Evolutionary conservation across 2,797 vertebrate genomes (phyloP), one percentile per base, ranked within the genome.

Genomic region (Neostethus bicornis): DNA sequence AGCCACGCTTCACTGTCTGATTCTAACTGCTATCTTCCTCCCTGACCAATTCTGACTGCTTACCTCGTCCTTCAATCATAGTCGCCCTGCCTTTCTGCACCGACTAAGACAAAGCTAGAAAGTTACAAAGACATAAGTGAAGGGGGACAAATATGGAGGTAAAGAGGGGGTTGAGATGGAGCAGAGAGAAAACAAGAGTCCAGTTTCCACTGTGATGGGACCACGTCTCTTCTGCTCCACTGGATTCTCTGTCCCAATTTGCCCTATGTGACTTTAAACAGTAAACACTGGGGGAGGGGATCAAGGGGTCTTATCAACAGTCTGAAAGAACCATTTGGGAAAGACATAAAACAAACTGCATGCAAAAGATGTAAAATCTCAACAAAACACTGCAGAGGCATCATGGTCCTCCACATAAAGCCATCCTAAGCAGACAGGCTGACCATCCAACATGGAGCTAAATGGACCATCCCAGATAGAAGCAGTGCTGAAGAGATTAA

Each of bases 1-100:
- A 91, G 87, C 85, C 85, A 92, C 90, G 90, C 90, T 92, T 85
- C 85, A 81, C 77, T 87, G 85, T 92, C 89, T 91, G 87, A 87
- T 90, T 87, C 87, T 76, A 83, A 86, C 87, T 70, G 69, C 80
- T 66, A 81, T 75, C 70, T 64, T 76, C 66, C 65, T 62, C 75
- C 77, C 80, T 78, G 61, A 83, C 80, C 81, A 86, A 84, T 88
- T 85, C 79, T 81, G 81, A 85, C 84, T 79, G 77, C 85, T 86
- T 85, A 80, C 76, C 84, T 83, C 83, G 66, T 78, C 81, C 76
- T 85, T 86, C 85, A 85, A 85, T 89, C 84, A 87, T 63, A 54
- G 7, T 50, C 55, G 56, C 58, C 54, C 50, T 54, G 37, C 65
- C 65, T 57, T 57, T 14, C 57, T 35, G 19, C 63, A 34, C 17